Base-by-base conservation (phyloP, 2,888 invertebrate species). In the Drosophila infuscata region DNA sequence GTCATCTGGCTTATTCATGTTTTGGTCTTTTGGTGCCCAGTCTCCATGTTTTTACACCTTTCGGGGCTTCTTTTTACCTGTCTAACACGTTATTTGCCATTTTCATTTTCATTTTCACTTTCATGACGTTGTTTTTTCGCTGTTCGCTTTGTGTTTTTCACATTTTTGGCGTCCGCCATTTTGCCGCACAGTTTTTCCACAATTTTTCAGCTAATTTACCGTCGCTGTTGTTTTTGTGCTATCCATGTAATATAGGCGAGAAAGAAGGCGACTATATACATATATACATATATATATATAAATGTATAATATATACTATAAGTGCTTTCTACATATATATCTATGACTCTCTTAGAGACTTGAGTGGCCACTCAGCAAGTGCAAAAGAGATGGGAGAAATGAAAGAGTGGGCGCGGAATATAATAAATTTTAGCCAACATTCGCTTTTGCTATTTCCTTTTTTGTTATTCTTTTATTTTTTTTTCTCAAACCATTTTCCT, bases 171-270 rank as follows among this genome's bases (percentile, higher is more conserved):
- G 83, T 83, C 79, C 86, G 83, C 83, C 90, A 86, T 83, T 89
- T 86, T 81, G 89, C 83, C 70, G 81, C 86, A 70, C 77, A 78
- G 76, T 86, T 87, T 84, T 85, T 82, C 76, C 76, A 79, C 83
- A 73, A 87, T 84, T 85, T 88, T 80, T 78, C 81, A 80, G 89
- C 88, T 85, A 85, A 85, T 89, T 85, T 85, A 85, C 88, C 46
- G 46, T 88, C 74, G 85, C 88, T 67, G 75, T 87, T 85, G 80
- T 85, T 85, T 83, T 89, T 89, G 79, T 76, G 74, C 62, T 46
- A 67, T 35, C 68, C 78, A 43, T 76, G 32, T 58, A 51, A 56
- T 25, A 32, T 32, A 30, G 57, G 32, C 43, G 32, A 57, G 30
- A 20, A 15, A 9, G 41, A 20, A 30, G 12, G 56, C 12, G 12